Conservation (phyloP, 2,888 invertebrate genomes). For the Eupithecia insigniata region DNA sequence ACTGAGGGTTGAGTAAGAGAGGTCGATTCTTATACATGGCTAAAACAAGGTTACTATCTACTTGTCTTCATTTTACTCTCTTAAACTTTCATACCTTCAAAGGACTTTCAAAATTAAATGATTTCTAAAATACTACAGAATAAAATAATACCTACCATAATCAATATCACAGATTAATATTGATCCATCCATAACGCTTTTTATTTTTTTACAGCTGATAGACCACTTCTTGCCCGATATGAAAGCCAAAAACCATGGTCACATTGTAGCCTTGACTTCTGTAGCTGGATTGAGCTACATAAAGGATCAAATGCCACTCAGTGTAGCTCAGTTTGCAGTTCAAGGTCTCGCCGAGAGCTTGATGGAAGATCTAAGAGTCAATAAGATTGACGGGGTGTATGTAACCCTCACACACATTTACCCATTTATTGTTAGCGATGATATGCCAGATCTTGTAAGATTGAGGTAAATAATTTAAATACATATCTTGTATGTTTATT, state of each 20-base stretch:
- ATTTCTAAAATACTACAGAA: background rate
- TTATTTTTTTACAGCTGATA: slow-evolving; percentile 73
- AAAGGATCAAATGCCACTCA: slow-evolving; percentile 84
- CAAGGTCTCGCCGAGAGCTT: slow-evolving; percentile 86
- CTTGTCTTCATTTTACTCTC: background rate
- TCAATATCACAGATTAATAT: no score
- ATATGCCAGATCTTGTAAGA: slow-evolving; percentile 79
- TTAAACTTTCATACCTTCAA: background rate
- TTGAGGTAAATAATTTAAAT: slow-evolving; percentile 69
- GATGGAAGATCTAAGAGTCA: slow-evolving; percentile 84
- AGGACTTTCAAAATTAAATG: background rate
- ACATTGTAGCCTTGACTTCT: slow-evolving; percentile 85
- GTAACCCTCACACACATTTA: slow-evolving; percentile 86
- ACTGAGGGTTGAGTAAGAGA: background rate
- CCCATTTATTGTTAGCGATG: slow-evolving; percentile 85
- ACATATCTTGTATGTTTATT: background rate
- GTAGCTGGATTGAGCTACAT: slow-evolving; percentile 86
- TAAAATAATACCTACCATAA: no score
- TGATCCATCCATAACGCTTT: background rate
- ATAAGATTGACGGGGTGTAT: slow-evolving; percentile 82
- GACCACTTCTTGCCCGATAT: slow-evolving; percentile 85
- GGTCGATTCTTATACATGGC: background rate
- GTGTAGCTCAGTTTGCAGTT: slow-evolving; percentile 87
- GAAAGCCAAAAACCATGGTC: slow-evolving; percentile 84
- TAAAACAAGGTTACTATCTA: background rate